Conservation (phyloP, 2,888 invertebrate species). For the Cyrtodaria siliqua region DNA sequence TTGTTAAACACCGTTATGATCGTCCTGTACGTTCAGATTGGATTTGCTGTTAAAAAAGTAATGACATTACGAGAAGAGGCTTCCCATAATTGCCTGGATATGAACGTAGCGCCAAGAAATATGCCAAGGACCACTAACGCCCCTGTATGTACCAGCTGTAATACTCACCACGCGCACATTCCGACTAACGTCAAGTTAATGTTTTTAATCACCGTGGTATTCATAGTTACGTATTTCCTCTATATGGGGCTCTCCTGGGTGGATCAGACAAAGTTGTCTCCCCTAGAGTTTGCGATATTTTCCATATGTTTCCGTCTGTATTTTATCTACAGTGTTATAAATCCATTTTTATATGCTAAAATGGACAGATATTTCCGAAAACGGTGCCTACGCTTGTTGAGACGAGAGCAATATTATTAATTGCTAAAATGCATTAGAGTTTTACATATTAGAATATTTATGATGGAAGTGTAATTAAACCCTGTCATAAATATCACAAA, state of each 20-base stretch:
- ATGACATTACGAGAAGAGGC: slow-evolving; percentile 14
- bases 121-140: background rate
- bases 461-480: no score
- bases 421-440: no score
- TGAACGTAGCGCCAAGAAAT: background rate
- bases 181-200: slow-evolving; percentile 52
- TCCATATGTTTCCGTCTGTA: slow-evolving; percentile 46
- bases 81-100: slow-evolving; percentile 13
- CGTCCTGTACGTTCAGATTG: slow-evolving; percentile 47
- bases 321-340: slow-evolving; percentile 57
- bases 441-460: no score
- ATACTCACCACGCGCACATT: background rate
- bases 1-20: slow-evolving; percentile 36
- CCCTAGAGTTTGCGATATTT: slow-evolving; percentile 45
- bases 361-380: slow-evolving; percentile 53
- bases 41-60: slow-evolving; percentile 38
- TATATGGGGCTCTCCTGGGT: slow-evolving; percentile 47
- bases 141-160: background rate
- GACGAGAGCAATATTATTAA: no score
- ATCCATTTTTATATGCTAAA: slow-evolving; percentile 53
- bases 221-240: slow-evolving; percentile 47
- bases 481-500: no score
- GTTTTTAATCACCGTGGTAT: slow-evolving; percentile 55
- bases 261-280: slow-evolving; percentile 44
- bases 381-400: slow-evolving; percentile 15